Percentiles rank a stretch among this genome's conserved stretches.
phyloP scores from a whole-genome alignment of 2,888 invertebrate genomes.

The Sycophila texana region DNA sequence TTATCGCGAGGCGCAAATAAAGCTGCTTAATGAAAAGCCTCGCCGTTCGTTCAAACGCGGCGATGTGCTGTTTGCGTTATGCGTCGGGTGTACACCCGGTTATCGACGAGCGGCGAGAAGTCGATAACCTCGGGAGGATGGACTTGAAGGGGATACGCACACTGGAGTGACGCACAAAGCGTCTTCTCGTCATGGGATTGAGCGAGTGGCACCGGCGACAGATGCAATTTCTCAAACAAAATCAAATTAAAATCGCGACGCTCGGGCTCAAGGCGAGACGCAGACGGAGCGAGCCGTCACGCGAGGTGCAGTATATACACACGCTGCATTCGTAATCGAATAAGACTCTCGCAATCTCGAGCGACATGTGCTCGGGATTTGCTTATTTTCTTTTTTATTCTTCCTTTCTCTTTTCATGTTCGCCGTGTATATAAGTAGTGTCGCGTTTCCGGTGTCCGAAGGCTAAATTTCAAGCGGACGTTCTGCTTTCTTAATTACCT shows the following conservation, averaged over 20 bases:
- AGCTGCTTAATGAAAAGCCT: background rate
- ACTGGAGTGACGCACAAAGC: background rate
- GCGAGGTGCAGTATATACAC: background rate
- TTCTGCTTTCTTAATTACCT: constrained; percentile 36
- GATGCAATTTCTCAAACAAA: constrained; percentile 30
- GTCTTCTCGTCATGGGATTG: constrained; percentile 2
- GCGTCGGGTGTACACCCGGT: background rate
- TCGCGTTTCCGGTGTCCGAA: background rate
- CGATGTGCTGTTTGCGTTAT: background rate
- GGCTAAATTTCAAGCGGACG: constrained; percentile 26
- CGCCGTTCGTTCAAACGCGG: background rate
- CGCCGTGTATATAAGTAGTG: background rate
- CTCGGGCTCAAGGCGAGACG: too few species aligned
- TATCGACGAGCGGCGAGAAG: background rate
- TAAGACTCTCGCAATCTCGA: background rate
- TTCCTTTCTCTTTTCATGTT: background rate
- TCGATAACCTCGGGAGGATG: constrained; percentile 26
- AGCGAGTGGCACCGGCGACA: background rate
- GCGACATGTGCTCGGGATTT: background rate
- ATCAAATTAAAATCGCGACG: constrained; percentile 9
- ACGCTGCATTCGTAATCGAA: background rate
- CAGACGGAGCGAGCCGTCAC: background rate
- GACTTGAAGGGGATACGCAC: background rate
- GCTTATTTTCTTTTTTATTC: background rate
- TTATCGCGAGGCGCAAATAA: constrained; percentile 3